Percentiles rank a stretch among this genome's conserved stretches.
These are phyloP conservation scores for Callinectes sapidus DNA, from an alignment of 2,888 invertebrate species.

Conservation along the genomic window DNA sequence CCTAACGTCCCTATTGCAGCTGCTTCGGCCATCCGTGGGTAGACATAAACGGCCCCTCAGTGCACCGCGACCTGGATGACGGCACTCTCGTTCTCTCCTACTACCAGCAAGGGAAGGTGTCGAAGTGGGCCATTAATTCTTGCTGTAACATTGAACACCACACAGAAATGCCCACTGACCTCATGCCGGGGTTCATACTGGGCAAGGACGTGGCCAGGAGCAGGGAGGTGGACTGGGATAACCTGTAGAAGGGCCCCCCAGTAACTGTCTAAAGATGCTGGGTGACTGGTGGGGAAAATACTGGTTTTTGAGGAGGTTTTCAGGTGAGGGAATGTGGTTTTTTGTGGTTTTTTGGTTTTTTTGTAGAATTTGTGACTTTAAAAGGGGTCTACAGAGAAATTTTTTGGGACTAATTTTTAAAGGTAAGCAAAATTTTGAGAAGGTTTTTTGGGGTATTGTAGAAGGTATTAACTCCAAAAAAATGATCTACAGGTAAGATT, in stretches of 20 bases:
- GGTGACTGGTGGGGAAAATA: too few species aligned
- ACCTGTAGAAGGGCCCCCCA: background rate
- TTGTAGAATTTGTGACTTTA: too few species aligned
- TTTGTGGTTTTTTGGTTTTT: too few species aligned
- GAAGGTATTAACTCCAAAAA: too few species aligned
- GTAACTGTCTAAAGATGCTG: too few species aligned
- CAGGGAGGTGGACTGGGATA: background rate
- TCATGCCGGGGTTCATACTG: background rate
- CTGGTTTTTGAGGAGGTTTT: too few species aligned
- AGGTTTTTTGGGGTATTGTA: too few species aligned
- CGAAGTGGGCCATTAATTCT: conserved; percentile 61
- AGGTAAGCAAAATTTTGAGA: too few species aligned
- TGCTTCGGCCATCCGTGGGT: conserved; percentile 73
- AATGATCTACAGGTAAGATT: too few species aligned
- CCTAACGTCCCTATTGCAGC: conserved; percentile 47
- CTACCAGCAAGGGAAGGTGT: conserved; percentile 68
- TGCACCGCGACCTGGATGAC: conserved; percentile 67
- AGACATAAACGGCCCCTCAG: conserved; percentile 71
- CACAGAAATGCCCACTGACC: conserved; percentile 63
- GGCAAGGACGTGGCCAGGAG: background rate
- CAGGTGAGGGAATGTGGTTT: too few species aligned
- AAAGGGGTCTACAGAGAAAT: too few species aligned
- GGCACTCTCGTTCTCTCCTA: conserved; percentile 66
- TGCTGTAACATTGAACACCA: conserved; percentile 66
- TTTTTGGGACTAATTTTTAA: too few species aligned